Base-by-base conservation (phyloP, 23 tunicate genomes). In the Ciona savignyi region DNA sequence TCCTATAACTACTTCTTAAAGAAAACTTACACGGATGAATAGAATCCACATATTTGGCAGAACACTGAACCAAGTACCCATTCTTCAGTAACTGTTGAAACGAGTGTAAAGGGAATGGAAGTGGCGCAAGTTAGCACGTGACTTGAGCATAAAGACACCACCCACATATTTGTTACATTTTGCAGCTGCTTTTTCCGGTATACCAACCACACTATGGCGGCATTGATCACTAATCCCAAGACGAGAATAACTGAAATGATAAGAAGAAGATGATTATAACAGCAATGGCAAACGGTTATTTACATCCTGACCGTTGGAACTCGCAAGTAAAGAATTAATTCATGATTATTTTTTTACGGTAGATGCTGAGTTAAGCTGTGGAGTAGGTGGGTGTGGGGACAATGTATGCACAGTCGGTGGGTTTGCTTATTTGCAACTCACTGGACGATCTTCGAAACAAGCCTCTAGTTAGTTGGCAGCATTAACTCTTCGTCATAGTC, bases 121-220 rank as follows among this genome's bases (percentile, higher is more conserved):
- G 75, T 27, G 26, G 27, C 70, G 75, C 88, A 75, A 0, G 78
- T 70, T 6, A 88, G 73, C 1, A 82, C 4, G 25, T 88, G 96
- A 51, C 80, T 75, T 25, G 64, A 26, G 65, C 96, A 88, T 33
- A 88, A 77, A 2, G 96, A 88, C 0, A 63, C 74, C 1, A 88
- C 96, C 96, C 96, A 88, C 87, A 88, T 60, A 34, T 88, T 77
- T 25, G 84, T 82, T 42, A 81, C 65, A 2, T 78, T 88, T 64
- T 78, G 87, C 63, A 88, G 72, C 23, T 82, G 63, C 29, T 78
- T 77, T 25, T 88, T 72, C 27, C 31, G 74, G 60, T 73, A 72
- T 4, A 88, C 81, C 56, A 88, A 35, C 83, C 82, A 88, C 27
- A 88, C 72, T 65, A 82, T 74, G 33, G 75, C 66, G 64, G 74